These are phyloP conservation scores for Adelphocoris suturalis DNA, from an alignment of 2,888 invertebrate genomes.

Conservation along the genomic window DNA sequence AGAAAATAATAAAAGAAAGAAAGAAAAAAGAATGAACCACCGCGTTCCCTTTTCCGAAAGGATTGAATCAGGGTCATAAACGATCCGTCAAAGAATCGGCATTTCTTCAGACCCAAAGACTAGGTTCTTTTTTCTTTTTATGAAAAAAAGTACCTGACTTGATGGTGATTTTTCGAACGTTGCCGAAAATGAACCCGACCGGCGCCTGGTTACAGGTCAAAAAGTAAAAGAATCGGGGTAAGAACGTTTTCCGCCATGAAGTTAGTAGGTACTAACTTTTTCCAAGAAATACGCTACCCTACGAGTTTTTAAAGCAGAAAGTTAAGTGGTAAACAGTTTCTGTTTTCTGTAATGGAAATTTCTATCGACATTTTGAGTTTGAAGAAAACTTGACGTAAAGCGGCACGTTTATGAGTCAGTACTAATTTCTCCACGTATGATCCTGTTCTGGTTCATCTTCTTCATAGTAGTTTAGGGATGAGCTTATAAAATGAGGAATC, in stretches of 20 bases:
- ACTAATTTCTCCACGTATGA: too few relatives aligned
- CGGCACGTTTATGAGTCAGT: too few relatives aligned
- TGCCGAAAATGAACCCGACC: not conserved
- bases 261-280: not conserved
- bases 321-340: too few relatives aligned
- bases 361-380: too few relatives aligned
- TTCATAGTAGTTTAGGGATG: too few relatives aligned
- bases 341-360: too few relatives aligned
- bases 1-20: not conserved
- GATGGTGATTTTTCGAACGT: not conserved
- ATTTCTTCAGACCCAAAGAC: constrained; percentile 25
- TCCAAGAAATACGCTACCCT: not conserved
- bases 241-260: not conserved
- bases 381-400: too few relatives aligned
- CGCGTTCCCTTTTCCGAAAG: constrained; percentile 29
- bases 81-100: constrained; percentile 55
- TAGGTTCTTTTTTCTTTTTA: not conserved
- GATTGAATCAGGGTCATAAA: constrained; percentile 59
- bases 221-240: not conserved
- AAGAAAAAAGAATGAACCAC: constrained; percentile 11
- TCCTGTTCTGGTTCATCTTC: too few relatives aligned
- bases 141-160: constrained; percentile 1
- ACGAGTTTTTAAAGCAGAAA: not conserved
- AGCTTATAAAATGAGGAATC: too few relatives aligned
- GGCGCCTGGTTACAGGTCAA: constrained; percentile 1